Base-by-base conservation (phyloP, 2,888 invertebrate genomes). In the Nymphalis urticae region DNA sequence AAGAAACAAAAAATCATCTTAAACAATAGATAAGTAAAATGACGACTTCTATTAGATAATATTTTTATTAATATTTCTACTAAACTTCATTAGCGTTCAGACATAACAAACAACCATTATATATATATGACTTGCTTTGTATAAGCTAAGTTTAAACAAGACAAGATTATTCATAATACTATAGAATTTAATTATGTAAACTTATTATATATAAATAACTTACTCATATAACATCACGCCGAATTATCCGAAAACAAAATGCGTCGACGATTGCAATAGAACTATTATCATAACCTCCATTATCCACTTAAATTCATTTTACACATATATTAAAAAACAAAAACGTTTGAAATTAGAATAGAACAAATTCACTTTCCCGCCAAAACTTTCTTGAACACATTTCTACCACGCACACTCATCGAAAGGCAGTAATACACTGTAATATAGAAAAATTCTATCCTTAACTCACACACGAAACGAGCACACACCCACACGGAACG, bases 161-260 rank as follows among this genome's bases (percentile, higher is more conserved):
- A 13, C 42, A 42, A 42, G 36, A 13, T 13, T 42, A 4, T 10
- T 42, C 10, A 42, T 42, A 1, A 42, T 10, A 42, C 4, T 42
- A 42, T 13, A 42, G 13, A 13, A 13, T 42, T 13, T 32, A 5
- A 5, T 42, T 10, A 10, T 10, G 42, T 42, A 9, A 42, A 42
- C 42, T 42, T 3, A 3, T 42, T 42, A 13, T 42, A 42, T n/a
- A n/a, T n/a, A n/a, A n/a, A n/a, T n/a, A 13, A 42, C 89, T 89
- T 78, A 91, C 91, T 84, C 84, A 85, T 87, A 82, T 81, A 86
- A 86, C 92, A 92, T 90, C 81, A 86, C 92, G 88, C 76, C 78
- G 77, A 80, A 69, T 82, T 88, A 86, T 79, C 81, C 79, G 81
- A 79, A 77, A 73, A 76, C 75, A 79, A 58, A 74, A 72, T 74